Evolutionary conservation across 2,888 invertebrate genomes (phyloP).

Genomic region (Phaedon cochleariae): DNA sequence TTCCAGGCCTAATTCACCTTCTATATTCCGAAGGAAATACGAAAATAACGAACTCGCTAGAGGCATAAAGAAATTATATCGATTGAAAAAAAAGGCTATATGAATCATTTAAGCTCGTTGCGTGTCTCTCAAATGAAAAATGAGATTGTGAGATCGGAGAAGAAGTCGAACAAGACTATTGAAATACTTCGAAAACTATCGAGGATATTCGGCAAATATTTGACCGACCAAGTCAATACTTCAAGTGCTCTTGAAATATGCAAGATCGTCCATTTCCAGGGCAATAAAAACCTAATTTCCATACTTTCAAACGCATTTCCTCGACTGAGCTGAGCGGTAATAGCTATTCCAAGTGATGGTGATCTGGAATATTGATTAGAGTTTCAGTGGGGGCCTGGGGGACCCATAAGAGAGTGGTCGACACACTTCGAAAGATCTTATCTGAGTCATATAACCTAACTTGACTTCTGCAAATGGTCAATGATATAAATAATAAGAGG

Average conservation of each 20-base stretch:
- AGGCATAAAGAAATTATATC: neutral
- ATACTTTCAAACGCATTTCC: neutral
- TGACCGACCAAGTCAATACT: constrained; percentile 2
- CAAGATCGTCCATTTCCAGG: neutral
- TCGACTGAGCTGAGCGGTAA: neutral
- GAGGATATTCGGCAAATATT: constrained; percentile 19
- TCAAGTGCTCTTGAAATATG: neutral
- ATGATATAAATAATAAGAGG: too few relatives aligned
- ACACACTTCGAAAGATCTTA: too few relatives aligned
- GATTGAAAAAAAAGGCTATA: neutral
- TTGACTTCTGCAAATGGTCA: too few relatives aligned
- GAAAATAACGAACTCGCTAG: too few relatives aligned
- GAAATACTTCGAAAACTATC: constrained; percentile 10
- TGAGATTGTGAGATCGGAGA: neutral
- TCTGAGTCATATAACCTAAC: too few relatives aligned
- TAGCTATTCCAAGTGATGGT: neutral
- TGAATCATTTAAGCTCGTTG: too few relatives aligned
- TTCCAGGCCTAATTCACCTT: neutral
- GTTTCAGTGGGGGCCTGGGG: neutral
- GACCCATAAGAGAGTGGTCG: too few relatives aligned
- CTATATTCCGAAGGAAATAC: too few relatives aligned
- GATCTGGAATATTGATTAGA: neutral
- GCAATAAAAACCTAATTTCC: neutral
- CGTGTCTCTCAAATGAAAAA: too few relatives aligned
- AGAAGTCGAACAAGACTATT: neutral